Conservation (phyloP, 2,797 vertebrate species). For the Enteromius treurensis region DNA sequence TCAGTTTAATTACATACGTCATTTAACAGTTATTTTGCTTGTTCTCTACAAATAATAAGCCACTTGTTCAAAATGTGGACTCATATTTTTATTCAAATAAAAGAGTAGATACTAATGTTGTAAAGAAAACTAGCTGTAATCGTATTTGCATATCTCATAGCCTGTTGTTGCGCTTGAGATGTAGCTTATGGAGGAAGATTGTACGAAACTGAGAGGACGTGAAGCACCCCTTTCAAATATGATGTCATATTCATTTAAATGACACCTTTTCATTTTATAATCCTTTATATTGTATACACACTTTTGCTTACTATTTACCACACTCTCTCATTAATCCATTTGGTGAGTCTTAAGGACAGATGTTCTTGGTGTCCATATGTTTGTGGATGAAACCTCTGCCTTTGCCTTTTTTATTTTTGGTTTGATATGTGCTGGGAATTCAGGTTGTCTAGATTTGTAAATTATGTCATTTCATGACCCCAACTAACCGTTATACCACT, state of each 20-base stretch:
- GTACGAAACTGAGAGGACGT: conserved; percentile 11
- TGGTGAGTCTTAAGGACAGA: not conserved
- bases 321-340: not conserved
- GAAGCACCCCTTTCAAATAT: not conserved
- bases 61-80: not conserved
- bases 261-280: not conserved
- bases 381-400: not conserved
- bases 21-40: not conserved
- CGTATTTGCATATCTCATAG: conserved; percentile 4
- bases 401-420: conserved; percentile 6
- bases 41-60: not conserved
- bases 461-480: not conserved
- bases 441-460: not conserved
- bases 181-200: not conserved
- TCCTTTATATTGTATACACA: not conserved
- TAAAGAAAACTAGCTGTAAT: not conserved
- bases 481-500: not conserved
- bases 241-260: conserved; percentile 20
- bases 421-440: conserved; percentile 12
- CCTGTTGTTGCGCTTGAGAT: not conserved
- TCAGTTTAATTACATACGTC: not conserved
- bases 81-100: not conserved
- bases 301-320: not conserved
- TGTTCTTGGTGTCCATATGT: not conserved
- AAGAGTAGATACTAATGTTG: conserved; percentile 3